phyloP scores from a whole-genome alignment of 2,797 vertebrate genomes.

The Pipistrellus kuhlii region DNA sequence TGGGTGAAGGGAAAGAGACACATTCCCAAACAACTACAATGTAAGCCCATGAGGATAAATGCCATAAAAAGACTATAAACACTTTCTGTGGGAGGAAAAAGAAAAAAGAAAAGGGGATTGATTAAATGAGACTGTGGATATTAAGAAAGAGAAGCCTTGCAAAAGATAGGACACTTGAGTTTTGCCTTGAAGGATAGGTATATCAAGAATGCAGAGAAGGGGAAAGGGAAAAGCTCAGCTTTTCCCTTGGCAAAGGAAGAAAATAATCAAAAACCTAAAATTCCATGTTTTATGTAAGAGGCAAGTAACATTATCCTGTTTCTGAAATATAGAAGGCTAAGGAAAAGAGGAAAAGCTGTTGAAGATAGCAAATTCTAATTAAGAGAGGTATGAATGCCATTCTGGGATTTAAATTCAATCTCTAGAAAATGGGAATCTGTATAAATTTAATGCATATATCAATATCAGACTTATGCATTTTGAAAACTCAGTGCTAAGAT shows the following conservation, averaged over 20 bases:
- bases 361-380: background rate
- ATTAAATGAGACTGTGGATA: conserved; percentile 29
- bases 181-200: background rate
- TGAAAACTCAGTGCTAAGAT: background rate
- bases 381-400: background rate
- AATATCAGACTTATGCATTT: background rate
- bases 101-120: conserved; percentile 31
- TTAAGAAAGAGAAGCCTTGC: background rate
- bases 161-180: conserved; percentile 29
- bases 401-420: conserved; percentile 49
- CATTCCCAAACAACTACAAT: background rate
- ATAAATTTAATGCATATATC: background rate
- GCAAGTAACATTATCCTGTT: conserved; percentile 14
- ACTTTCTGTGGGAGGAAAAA: conserved; percentile 9
- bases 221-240: background rate
- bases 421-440: background rate
- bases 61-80: background rate
- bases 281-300: conserved; percentile 70
- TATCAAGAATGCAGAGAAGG: conserved; percentile 33
- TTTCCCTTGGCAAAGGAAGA: background rate
- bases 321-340: background rate
- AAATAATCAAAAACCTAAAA: conserved; percentile 52
- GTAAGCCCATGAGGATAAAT: background rate
- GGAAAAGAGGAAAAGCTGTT: background rate
- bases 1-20: background rate